Evolutionary conservation across 92 coral and sea anemone species (phyloP).

Genomic region (Pocillopora grandis): DNA sequence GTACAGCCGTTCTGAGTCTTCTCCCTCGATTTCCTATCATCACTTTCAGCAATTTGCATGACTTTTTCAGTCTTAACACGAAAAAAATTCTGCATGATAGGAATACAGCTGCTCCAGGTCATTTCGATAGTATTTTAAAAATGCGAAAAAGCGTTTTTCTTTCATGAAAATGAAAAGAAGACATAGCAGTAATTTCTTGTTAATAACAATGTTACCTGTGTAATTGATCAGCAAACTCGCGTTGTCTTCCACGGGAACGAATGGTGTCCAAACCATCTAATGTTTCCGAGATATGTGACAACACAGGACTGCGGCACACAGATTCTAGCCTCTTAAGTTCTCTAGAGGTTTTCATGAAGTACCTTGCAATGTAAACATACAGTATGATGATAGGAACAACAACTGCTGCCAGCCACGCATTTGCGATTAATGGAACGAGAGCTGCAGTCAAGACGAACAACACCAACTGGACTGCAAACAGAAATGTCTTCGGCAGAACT

Average conservation of each 20-base stretch:
- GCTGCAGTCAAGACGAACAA: conserved; percentile 48
- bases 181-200: not conserved
- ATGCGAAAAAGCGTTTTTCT: too few relatives aligned
- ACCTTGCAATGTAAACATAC: conserved; percentile 38
- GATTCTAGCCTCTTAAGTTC: conserved; percentile 40
- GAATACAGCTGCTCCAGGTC: too few relatives aligned
- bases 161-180: not conserved
- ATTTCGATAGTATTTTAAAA: too few relatives aligned
- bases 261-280: conserved; percentile 45
- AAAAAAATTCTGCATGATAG: too few relatives aligned
- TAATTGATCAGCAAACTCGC: conserved; percentile 29
- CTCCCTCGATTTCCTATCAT: too few relatives aligned
- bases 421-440: conserved; percentile 28
- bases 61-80: too few relatives aligned
- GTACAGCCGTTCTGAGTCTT: too few relatives aligned
- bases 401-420: conserved; percentile 46
- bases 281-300: conserved; percentile 41
- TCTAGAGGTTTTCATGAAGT: conserved; percentile 31
- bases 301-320: conserved; percentile 40
- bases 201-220: conserved; percentile 6
- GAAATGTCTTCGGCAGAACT: conserved; percentile 52
- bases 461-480: conserved; percentile 50
- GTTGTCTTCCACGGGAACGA: conserved; percentile 32
- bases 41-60: too few relatives aligned
- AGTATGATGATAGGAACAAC: conserved; percentile 27